Conservation (phyloP, 2,113 vertebrate genomes). For the Leucopsar rothschildi region DNA sequence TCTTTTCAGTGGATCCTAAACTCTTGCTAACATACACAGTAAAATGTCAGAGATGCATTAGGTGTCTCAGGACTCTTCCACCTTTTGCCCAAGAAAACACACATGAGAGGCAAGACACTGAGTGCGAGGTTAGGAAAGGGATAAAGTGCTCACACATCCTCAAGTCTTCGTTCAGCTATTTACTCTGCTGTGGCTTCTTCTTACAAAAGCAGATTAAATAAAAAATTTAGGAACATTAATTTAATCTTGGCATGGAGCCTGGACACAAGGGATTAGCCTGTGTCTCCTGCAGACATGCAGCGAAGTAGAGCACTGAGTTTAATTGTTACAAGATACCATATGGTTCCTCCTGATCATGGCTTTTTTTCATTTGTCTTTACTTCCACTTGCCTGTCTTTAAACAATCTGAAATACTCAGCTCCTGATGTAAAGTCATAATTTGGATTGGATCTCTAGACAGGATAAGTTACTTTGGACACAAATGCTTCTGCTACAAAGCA, state of each 20-base stretch:
- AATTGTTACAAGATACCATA: conserved; percentile 35
- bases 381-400: not conserved
- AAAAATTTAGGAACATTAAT: conserved; percentile 37
- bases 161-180: not conserved
- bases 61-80: not conserved
- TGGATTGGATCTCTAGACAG: not conserved
- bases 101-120: fast-evolving
- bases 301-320: conserved; percentile 12
- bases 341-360: not conserved
- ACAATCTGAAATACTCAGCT: not conserved
- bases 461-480: not conserved
- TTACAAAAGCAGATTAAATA: conserved; percentile 26
- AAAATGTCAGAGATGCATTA: not conserved
- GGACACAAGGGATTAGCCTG: conserved; percentile 20
- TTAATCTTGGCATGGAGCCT: conserved; percentile 34
- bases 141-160: not conserved
- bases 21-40: not conserved
- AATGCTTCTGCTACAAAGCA: not conserved
- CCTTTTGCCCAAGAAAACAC: not conserved
- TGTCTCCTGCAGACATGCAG: not conserved
- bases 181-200: not conserved
- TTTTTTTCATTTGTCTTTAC: not conserved
- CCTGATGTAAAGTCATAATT: not conserved
- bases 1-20: not conserved
- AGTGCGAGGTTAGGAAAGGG: not conserved